Percentiles rank a stretch among this genome's conserved stretches.
Conservation (phyloP, 2,797 vertebrate genomes). For the Chiroxiphia lanceolata region DNA sequence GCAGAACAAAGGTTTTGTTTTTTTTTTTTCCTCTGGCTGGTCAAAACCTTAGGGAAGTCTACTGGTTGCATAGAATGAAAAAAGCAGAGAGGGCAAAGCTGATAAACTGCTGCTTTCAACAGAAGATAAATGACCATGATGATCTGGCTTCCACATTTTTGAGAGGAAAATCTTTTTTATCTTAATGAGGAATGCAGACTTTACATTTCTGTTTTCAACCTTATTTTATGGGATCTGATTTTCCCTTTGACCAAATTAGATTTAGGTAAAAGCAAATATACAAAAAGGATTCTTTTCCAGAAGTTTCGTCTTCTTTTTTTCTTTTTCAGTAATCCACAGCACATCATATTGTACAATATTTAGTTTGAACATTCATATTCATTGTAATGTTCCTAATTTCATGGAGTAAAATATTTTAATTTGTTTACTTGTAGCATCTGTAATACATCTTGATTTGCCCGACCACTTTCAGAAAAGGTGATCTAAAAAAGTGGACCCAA, state of each 20-base stretch:
- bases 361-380: background rate
- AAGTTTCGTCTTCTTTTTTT: background rate
- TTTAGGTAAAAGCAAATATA: background rate
- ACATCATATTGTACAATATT: background rate
- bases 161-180: conserved; percentile 69
- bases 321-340: background rate
- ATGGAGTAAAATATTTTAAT: background rate
- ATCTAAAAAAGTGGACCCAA: background rate
- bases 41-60: conserved; percentile 44
- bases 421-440: background rate
- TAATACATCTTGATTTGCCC: background rate
- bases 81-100: conserved; percentile 19
- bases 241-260: background rate
- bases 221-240: conserved; percentile 28
- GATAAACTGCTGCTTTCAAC: conserved; percentile 65
- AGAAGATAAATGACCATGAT: conserved; percentile 59
- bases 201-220: conserved; percentile 55
- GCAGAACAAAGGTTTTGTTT: background rate
- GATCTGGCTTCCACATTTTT: conserved; percentile 50
- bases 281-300: background rate
- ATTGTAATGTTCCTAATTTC: background rate
- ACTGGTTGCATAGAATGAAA: conserved; percentile 1
- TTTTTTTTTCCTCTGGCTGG: conserved; percentile 46
- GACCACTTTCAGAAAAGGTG: background rate
- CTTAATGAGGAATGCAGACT: conserved; percentile 75